phyloP scores from a whole-genome alignment of 1,140 invertebrate species.

The Rhagoletis zephyria region DNA sequence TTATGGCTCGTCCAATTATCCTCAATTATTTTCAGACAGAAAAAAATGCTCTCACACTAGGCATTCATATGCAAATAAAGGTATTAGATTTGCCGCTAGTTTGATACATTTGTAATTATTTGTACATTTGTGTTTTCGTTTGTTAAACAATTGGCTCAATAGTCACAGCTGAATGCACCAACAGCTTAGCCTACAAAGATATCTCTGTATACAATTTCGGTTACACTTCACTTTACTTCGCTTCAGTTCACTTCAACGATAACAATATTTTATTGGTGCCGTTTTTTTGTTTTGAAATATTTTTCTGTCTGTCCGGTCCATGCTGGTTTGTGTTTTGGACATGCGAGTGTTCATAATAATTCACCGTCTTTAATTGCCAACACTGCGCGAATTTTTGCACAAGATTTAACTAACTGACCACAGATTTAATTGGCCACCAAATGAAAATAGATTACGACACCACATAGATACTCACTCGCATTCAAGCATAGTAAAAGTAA shows the following conservation, averaged over 20 bases:
- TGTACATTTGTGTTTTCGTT: not conserved
- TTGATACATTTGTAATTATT: constrained; percentile 14
- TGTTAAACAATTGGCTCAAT: constrained; percentile 23
- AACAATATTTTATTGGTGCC: constrained; percentile 26
- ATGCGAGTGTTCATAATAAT: not conserved
- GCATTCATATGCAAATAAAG: not conserved
- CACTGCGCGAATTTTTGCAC: not conserved
- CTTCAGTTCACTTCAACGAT: not conserved
- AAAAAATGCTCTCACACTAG: not conserved
- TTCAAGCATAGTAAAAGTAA: not conserved
- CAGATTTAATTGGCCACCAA: not conserved
- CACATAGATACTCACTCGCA: not conserved
- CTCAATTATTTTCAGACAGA: constrained; percentile 4
- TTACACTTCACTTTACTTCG: not conserved
- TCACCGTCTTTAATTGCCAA: not conserved
- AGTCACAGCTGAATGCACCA: constrained; percentile 41
- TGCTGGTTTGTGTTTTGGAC: not conserved
- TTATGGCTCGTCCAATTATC: not conserved
- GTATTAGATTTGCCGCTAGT: not conserved
- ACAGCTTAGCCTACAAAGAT: not conserved
- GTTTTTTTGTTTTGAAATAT: not conserved
- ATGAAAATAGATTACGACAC: constrained; percentile 10
- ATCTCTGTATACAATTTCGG: not conserved
- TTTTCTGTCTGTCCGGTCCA: not conserved
- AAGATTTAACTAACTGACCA: not conserved